These are phyloP conservation scores for Tetanocera ferruginea DNA, from an alignment of 2,888 invertebrate species.

Conservation along the genomic window DNA sequence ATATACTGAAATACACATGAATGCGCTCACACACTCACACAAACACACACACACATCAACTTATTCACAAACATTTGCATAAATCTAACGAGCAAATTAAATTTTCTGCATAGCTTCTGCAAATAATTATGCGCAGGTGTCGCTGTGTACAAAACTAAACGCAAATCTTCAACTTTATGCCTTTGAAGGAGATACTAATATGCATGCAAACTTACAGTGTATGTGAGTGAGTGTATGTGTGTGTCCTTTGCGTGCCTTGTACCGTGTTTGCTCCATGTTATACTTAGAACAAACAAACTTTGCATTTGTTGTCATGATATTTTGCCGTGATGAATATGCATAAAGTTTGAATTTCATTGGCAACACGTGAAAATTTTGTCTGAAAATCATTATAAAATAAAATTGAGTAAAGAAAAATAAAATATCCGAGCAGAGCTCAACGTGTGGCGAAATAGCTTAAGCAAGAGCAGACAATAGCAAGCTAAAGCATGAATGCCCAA, in stretches of 20 bases:
- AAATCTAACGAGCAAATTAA: conserved; percentile 30
- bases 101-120: conserved; percentile 7
- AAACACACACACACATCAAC: neutral
- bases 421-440: too few species aligned
- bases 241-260: neutral
- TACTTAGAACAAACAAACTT: neutral
- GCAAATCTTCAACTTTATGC: neutral
- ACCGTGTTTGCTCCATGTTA: neutral
- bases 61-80: neutral
- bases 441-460: too few species aligned
- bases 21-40: neutral
- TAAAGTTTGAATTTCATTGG: neutral
- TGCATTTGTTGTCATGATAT: neutral
- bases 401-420: too few species aligned
- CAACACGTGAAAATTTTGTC: too few species aligned
- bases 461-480: too few species aligned
- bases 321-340: conserved; percentile 2
- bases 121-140: conserved; percentile 33
- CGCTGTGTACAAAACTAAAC: neutral
- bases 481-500: too few species aligned
- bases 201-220: neutral
- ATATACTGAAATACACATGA: neutral
- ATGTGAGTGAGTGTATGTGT: neutral
- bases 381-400: too few species aligned
- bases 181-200: too few species aligned